A percentile compares a stretch with the other conserved stretches of the same genome.
These are phyloP conservation scores for Cantharis rustica DNA, from an alignment of 2,888 invertebrate species.

Conservation along the genomic window DNA sequence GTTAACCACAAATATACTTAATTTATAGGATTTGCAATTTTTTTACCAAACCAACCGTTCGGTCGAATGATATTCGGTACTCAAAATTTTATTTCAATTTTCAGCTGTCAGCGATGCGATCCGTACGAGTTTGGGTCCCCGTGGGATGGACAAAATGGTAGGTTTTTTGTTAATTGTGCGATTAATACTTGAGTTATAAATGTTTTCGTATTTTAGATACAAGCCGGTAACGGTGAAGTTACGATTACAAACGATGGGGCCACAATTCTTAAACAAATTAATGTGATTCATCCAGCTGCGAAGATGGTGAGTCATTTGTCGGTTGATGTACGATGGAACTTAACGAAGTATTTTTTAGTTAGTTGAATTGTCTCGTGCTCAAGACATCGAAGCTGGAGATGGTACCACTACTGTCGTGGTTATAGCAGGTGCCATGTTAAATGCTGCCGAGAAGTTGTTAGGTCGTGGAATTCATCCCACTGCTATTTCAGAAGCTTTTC, in stretches of 20 bases:
- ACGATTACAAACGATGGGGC: slow-evolving; percentile 99
- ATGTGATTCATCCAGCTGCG: slow-evolving; percentile 97
- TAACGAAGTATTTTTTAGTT: slow-evolving; percentile 63
- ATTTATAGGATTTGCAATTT: background rate
- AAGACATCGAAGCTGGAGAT: slow-evolving; percentile 99
- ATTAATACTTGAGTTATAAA: background rate
- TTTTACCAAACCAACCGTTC: background rate
- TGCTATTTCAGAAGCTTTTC: slow-evolving; percentile 95
- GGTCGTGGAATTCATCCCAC: slow-evolving; percentile 97
- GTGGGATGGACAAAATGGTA: slow-evolving; percentile 99
- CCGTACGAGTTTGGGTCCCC: slow-evolving; percentile 96
- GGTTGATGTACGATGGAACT: background rate
- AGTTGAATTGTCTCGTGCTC: slow-evolving; percentile 97
- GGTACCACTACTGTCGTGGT: slow-evolving; percentile 99
- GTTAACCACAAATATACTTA: background rate
- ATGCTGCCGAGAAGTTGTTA: slow-evolving; percentile 91
- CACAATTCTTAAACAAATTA: slow-evolving; percentile 98
- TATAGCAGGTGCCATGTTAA: slow-evolving; percentile 93
- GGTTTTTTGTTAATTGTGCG: slow-evolving; percentile 26
- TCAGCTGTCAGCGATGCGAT: slow-evolving; percentile 98
- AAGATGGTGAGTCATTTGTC: slow-evolving; percentile 78
- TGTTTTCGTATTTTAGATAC: slow-evolving; percentile 70
- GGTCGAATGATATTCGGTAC: background rate
- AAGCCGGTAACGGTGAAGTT: slow-evolving; percentile 95
- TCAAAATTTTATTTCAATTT: slow-evolving; percentile 47